Base-by-base conservation (phyloP, 2,888 invertebrate species). In the Dryocosmus kuriphilus region DNA sequence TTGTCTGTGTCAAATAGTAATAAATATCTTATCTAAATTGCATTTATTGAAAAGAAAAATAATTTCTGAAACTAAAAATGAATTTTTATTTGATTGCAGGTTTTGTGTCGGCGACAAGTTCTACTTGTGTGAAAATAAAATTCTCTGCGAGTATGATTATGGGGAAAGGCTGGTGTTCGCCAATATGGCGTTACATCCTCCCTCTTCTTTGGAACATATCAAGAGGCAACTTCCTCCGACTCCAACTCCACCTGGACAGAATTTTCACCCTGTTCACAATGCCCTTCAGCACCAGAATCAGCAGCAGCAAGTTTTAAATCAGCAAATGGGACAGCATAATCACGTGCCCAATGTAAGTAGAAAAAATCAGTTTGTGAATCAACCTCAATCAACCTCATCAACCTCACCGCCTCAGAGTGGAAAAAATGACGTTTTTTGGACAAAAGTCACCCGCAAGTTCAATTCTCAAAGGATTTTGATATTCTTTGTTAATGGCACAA, bases 41-140 rank as follows among this genome's bases (percentile, higher is more conserved):
- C n/a, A n/a, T n/a, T n/a, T n/a, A n/a, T n/a, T n/a, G n/a, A n/a
- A n/a, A n/a, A n/a, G n/a, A n/a, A n/a, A n/a, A n/a, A n/a, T n/a
- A n/a, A n/a, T n/a, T n/a, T n/a, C 14, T 14, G 4, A 6, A 22
- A n/a, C 55, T 60, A 16, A 60, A 60, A 27, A 6, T 16, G 1
- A 14, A 61, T 75, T 27, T 62, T 32, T 51, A 75, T 75, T 46
- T 65, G 1, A 73, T 87, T 86, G 16, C 94, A 99, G 99, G 94
- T 99, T 98, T 93, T 99, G 99, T 92, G 98, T 99, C 62, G 99
- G 99, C 46, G 99, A 99, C 92, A 95, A 98, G 83, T 99, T 98
- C 93, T 99, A 98, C 93, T 93, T 99, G 87, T 98, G 98, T 93
- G 98, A 98, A 92, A 98, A 98, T 93, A 98, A 98, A 93, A 98